These are phyloP conservation scores for Datnioides undecimradiatus DNA, from an alignment of 2,113 vertebrate species.

Conservation along the genomic window DNA sequence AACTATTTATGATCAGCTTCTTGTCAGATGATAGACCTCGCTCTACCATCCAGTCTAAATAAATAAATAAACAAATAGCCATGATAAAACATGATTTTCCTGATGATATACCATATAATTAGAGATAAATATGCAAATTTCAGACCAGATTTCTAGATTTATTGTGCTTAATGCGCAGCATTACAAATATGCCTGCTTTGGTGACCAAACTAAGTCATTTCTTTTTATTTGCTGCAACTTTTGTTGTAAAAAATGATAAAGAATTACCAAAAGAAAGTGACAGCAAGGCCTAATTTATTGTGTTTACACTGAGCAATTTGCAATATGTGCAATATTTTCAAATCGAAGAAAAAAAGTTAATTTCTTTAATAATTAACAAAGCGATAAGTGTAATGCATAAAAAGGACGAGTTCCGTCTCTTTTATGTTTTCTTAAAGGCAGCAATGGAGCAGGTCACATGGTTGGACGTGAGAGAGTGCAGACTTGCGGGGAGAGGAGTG, in stretches of 20 bases:
- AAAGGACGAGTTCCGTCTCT: background rate
- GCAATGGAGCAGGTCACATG: background rate
- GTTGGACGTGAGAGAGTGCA: slow-evolving; percentile 16
- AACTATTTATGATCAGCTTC: too few relatives aligned
- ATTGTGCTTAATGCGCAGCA: too few relatives aligned
- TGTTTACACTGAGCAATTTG: too few relatives aligned
- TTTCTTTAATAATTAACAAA: background rate
- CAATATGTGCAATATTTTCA: background rate
- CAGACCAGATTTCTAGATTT: too few relatives aligned
- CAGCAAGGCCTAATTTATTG: background rate
- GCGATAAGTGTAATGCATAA: background rate
- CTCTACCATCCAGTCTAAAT: too few relatives aligned
- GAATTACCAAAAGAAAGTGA: too few relatives aligned
- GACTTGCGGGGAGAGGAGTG: background rate
- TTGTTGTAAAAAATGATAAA: too few relatives aligned
- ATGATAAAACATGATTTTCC: too few relatives aligned
- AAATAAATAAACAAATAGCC: too few relatives aligned
- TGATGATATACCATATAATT: too few relatives aligned
- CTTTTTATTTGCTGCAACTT: background rate
- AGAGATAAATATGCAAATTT: too few relatives aligned
- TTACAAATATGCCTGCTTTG: background rate
- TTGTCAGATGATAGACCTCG: too few relatives aligned
- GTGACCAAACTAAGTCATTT: background rate
- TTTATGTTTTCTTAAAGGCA: background rate
- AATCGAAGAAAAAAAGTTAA: background rate